Evolutionary conservation across 2,797 vertebrate species (phyloP), one percentile per base, ranked within the genome.

Genomic region (Sardinella longiceps): DNA sequence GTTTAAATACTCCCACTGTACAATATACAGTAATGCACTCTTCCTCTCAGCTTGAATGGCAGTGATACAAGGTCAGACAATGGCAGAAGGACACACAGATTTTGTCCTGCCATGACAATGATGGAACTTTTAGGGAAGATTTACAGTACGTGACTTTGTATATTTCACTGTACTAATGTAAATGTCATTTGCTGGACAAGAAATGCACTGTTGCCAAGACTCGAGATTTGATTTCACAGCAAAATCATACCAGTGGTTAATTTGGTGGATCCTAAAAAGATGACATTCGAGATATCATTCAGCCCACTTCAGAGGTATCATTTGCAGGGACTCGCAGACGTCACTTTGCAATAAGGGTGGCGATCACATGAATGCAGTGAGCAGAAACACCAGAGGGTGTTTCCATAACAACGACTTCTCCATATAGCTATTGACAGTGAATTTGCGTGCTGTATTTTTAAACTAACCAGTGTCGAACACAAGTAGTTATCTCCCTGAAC

Each of bases 331-430:
- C 30, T 33, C 14, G 30, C 70, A 43, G 33, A 43, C 18, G 15
- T 23, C 70, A 23, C 37, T 23, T 77, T 23, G 70, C 70, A 77
- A 20, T 43, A 23, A 77, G 70, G 70, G 28, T 23, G 37, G 28
- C 10, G 37, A 77, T 77, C 70, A 23, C 15, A 77, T 77, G 70
- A 77, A 10, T 14, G 37, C 33, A 43, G 70, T 23, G 70, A 60
- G 70, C 70, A 77, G 70, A 77, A 77, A 77, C 33, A 77, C 70
- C 70, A 77, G 37, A 77, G 70, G 70, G 70, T 39, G 70, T 77
- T 77, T 77, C 70, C 70, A 77, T 77, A 77, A 77, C 70, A 77
- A 77, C 33, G 33, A 20, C 33, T 77, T 77, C 70, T 77, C 33
- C 70, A 77, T 43, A 77, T 77, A 43, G 70, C 33, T 77, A 77